phyloP scores from a whole-genome alignment of 2,797 vertebrate genomes.

The Sitta carolinensis region DNA sequence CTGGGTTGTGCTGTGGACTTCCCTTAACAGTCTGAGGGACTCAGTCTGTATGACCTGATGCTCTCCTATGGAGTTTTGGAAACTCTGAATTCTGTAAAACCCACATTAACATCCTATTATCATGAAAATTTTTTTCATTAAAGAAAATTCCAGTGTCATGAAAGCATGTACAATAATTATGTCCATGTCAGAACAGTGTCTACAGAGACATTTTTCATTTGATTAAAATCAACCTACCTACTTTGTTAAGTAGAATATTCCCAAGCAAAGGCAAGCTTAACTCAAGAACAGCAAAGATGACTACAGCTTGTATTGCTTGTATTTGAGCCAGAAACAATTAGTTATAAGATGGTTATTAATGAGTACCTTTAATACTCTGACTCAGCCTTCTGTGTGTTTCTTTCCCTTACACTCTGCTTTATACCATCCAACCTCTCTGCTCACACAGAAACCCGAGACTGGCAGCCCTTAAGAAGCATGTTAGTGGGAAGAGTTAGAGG shows the following conservation, averaged over 20 bases:
- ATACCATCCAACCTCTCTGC: not conserved
- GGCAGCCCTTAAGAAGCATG: not conserved
- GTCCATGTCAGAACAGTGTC: not conserved
- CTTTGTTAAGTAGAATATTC: not conserved
- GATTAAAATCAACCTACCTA: not conserved
- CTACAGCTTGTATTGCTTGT: not conserved
- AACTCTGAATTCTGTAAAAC: not conserved
- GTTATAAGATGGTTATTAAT: not conserved
- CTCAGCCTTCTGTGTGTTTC: not conserved
- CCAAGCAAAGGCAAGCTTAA: not conserved
- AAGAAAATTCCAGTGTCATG: not conserved
- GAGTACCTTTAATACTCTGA: not conserved
- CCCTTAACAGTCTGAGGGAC: not conserved
- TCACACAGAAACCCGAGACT: not conserved
- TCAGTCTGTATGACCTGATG: not conserved
- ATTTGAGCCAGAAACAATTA: not conserved
- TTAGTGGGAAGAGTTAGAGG: not conserved
- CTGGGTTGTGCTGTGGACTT: not conserved
- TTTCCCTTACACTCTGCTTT: not conserved
- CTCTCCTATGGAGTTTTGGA: not conserved
- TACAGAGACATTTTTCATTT: not conserved
- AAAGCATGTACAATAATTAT: not conserved
- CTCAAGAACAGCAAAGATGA: not conserved
- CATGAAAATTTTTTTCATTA: not conserved
- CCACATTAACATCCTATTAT: not conserved